Evolutionary conservation across 1,140 invertebrate genomes (phyloP).

Genomic region (Tribolium castaneum): DNA sequence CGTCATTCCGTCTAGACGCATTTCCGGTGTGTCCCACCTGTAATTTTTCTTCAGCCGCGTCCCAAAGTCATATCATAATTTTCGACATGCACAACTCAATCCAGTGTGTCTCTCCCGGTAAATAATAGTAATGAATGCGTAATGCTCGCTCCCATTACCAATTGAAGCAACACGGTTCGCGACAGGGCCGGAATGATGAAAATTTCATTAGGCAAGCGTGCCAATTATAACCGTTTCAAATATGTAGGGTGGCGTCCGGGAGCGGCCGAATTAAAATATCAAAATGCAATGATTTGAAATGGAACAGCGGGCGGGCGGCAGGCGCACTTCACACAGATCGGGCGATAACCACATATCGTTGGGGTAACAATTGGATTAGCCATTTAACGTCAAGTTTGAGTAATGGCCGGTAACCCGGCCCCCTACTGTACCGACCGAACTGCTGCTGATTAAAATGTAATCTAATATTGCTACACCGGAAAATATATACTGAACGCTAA

Average conservation of each 20-base stretch:
- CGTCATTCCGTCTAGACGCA: neutral
- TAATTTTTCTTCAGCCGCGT: neutral
- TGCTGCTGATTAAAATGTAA: slow-evolving; percentile 64
- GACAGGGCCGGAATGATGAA: slow-evolving; percentile 19
- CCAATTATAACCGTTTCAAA: slow-evolving; percentile 39
- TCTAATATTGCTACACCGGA: slow-evolving; percentile 63
- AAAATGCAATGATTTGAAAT: slow-evolving; percentile 53
- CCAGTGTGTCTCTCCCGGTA: neutral
- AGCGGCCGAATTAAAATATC: slow-evolving; percentile 50
- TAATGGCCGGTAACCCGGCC: slow-evolving; percentile 63
- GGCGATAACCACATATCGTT: slow-evolving; percentile 63
- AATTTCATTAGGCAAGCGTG: slow-evolving; percentile 34
- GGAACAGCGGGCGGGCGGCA: neutral
- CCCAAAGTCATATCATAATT: neutral
- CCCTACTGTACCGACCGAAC: slow-evolving; percentile 55
- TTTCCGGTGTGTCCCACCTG: slow-evolving; percentile 11
- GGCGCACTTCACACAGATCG: slow-evolving; percentile 54
- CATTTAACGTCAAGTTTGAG: slow-evolving; percentile 64
- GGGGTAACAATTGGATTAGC: slow-evolving; percentile 64
- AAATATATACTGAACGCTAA: slow-evolving; percentile 58
- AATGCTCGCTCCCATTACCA: slow-evolving; percentile 8
- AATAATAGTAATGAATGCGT: slow-evolving; percentile 33
- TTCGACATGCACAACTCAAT: neutral
- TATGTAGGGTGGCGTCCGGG: slow-evolving; percentile 6
- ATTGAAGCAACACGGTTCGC: slow-evolving; percentile 34